Evolutionary conservation across 2,888 invertebrate genomes (phyloP).

Genomic region (Vandiemenella viatica): DNA sequence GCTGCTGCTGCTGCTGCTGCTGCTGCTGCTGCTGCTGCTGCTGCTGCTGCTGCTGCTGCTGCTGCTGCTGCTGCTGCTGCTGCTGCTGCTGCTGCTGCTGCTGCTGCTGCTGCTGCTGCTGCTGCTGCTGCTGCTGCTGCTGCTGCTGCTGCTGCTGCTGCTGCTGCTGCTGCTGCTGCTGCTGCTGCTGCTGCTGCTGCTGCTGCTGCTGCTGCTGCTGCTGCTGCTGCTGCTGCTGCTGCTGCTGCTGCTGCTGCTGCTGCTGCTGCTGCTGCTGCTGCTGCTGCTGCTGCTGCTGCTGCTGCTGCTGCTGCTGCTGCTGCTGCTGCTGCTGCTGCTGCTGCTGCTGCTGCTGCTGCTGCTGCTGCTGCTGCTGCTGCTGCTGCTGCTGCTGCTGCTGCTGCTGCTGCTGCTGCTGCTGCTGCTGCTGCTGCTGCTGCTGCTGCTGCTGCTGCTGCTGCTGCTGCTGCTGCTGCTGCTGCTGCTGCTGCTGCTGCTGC

Average conservation of each 20-base stretch:
- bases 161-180: background rate
- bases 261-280: background rate
- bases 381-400: background rate
- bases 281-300: background rate
- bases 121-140: background rate
- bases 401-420: background rate
- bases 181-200: background rate
- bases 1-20: background rate
- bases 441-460: background rate
- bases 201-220: background rate
- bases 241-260: background rate
- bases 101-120: background rate
- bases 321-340: background rate
- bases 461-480: background rate
- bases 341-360: background rate
- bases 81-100: background rate
- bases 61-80: background rate
- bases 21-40: background rate
- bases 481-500: background rate
- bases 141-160: background rate
- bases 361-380: background rate
- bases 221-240: background rate
- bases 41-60: background rate
- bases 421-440: background rate
- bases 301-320: background rate